A percentile compares a stretch with the other conserved stretches of the same genome.
These are phyloP conservation scores for Pipistrellus kuhlii DNA, from an alignment of 2,797 vertebrate genomes.

Conservation along the genomic window DNA sequence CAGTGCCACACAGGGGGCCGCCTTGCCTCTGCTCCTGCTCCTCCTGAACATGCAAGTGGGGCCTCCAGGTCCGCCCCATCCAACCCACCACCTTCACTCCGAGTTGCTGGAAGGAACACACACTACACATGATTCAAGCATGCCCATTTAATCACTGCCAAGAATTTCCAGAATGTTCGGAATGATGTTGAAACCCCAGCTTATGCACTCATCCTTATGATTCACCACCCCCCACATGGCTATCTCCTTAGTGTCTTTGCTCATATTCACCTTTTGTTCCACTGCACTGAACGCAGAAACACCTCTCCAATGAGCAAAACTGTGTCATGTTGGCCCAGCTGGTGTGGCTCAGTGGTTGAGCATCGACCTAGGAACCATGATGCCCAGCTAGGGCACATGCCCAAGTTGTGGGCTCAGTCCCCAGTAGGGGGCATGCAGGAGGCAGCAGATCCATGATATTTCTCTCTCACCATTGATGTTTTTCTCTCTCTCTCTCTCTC, in stretches of 20 bases:
- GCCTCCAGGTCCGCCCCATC: background rate
- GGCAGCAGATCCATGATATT: too few relatives aligned
- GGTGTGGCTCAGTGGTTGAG: too few relatives aligned
- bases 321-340: accelerated
- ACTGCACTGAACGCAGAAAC: accelerated
- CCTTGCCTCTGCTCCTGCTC: background rate
- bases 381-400: too few relatives aligned
- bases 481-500: too few relatives aligned
- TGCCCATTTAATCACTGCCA: accelerated
- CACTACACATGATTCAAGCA: accelerated
- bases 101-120: accelerated
- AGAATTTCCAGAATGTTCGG: background rate
- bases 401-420: too few relatives aligned
- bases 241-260: too few relatives aligned
- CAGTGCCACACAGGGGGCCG: accelerated
- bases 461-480: too few relatives aligned
- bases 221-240: accelerated
- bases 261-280: background rate
- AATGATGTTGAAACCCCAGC: accelerated
- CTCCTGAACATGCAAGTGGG: background rate
- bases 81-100: too few relatives aligned
- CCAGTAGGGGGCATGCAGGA: too few relatives aligned
- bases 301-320: background rate
- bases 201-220: background rate
- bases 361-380: too few relatives aligned